Evolutionary conservation across 2,797 vertebrate species (phyloP).

Genomic region (Gadopsis marmoratus): DNA sequence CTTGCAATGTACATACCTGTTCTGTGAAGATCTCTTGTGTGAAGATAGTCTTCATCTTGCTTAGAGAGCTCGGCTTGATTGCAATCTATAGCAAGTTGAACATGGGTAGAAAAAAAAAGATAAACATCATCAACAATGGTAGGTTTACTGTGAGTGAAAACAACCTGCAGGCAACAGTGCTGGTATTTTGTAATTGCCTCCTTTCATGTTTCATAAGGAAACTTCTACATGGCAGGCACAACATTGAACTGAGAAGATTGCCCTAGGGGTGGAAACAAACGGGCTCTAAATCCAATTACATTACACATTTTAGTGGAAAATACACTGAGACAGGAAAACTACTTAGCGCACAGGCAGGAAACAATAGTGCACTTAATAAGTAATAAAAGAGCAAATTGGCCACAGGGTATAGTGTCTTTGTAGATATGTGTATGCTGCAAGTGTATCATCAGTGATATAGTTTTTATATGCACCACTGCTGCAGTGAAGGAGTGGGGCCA

Average conservation of each 20-base stretch:
- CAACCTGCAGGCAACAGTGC: conserved; percentile 65
- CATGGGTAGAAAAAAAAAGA: background rate
- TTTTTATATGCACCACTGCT: conserved; percentile 46
- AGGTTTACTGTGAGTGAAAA: conserved; percentile 64
- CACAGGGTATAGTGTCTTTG: conserved; percentile 59
- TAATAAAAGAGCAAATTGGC: conserved; percentile 76
- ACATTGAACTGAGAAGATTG: conserved; percentile 70
- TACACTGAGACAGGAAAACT: conserved; percentile 73
- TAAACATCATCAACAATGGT: conserved; percentile 30
- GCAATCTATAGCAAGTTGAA: conserved; percentile 89
- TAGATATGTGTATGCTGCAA: conserved; percentile 55
- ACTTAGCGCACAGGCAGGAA: conserved; percentile 71
- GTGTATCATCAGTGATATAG: conserved; percentile 60
- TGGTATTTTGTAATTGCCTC: conserved; percentile 71
- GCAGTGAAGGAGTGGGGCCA: conserved; percentile 48
- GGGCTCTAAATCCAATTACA: conserved; percentile 80
- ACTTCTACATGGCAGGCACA: conserved; percentile 77
- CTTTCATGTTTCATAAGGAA: conserved; percentile 76
- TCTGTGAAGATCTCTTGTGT: conserved; percentile 99
- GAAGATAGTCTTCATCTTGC: conserved; percentile 99
- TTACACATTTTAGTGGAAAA: conserved; percentile 80
- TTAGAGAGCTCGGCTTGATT: conserved; percentile 97
- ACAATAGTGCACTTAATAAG: conserved; percentile 78
- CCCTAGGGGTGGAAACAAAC: conserved; percentile 73
- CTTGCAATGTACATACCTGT: conserved; percentile 85